These are phyloP conservation scores for Bolborhynchus lineola DNA, from an alignment of 2,113 vertebrate species.

Conservation along the genomic window DNA sequence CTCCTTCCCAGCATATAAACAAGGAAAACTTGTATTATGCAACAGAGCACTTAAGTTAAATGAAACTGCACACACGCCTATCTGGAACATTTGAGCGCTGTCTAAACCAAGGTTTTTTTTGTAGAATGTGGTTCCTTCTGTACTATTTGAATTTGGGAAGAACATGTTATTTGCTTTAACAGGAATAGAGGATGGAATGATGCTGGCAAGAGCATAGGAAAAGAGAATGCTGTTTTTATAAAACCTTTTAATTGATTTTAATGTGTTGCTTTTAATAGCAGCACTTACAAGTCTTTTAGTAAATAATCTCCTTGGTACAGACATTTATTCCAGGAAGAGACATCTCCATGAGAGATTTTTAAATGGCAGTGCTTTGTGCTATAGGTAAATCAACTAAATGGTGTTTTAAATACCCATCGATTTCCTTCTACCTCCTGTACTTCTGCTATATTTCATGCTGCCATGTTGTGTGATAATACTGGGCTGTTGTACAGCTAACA, in stretches of 20 bases:
- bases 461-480: background rate
- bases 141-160: background rate
- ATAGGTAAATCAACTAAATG: constrained; percentile 45
- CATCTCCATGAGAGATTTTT: background rate
- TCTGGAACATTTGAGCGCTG: fast-evolving
- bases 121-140: background rate
- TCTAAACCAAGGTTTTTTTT: background rate
- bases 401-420: constrained; percentile 25
- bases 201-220: background rate
- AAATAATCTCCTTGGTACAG: constrained; percentile 5
- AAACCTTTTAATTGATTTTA: constrained; percentile 56
- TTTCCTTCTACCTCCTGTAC: background rate
- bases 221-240: background rate
- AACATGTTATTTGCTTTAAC: background rate
- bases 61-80: background rate
- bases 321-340: constrained; percentile 17
- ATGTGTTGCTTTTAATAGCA: constrained; percentile 29
- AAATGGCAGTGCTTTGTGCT: background rate
- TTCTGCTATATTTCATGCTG: constrained; percentile 8
- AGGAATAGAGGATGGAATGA: background rate
- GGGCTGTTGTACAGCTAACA: background rate
- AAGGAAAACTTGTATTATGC: background rate
- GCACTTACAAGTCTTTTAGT: constrained; percentile 40
- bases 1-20: background rate
- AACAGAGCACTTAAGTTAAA: background rate